Evolutionary conservation across 2,888 invertebrate species (phyloP), one percentile per base, ranked within the genome.

Genomic region (Eilema griseolum): DNA sequence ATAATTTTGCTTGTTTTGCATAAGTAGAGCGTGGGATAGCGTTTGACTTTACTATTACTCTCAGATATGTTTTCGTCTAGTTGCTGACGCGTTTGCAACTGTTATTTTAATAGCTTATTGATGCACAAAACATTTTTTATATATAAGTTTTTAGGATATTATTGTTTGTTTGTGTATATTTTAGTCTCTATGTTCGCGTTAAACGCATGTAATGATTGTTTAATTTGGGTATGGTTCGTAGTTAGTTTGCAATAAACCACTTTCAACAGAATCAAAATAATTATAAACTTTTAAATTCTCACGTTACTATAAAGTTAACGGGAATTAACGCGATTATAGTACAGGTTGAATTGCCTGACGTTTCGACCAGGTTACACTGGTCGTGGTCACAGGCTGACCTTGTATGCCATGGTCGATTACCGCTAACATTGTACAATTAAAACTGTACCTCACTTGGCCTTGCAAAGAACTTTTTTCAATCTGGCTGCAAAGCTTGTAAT

Each of bases 41-140:
- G 1, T 52, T 52, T 52, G 46, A 20, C 16, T 1, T 14, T 16
- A 41, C 37, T 46, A 20, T 46, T 5, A n/a, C 52, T n/a, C 52
- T 52, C 52, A n/a, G 52, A n/a, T 52, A 52, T 52, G n/a, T 52
- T 52, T 52, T 52, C 52, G 52, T 52, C 52, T n/a, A 52, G n/a
- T n/a, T 52, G 52, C 52, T 20, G 7, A 52, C 52, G 52, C 52
- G 52, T 52, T 52, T n/a, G n/a, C 52, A n/a, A 52, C 52, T 52
- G 41, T 41, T 20, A 20, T 16, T 52, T 52, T n/a, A n/a, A 20
- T 52, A 52, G n/a, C n/a, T 52, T n/a, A 52, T n/a, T 52, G 52
- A 52, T 52, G 52, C 52, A 52, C 52, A 52, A 52, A 52, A n/a
- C 8, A 2, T 52, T 52, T 52, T 52, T 52, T 20, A n/a, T 52